phyloP scores from a whole-genome alignment of 1,140 invertebrate species.

The Papilio xuthus region DNA sequence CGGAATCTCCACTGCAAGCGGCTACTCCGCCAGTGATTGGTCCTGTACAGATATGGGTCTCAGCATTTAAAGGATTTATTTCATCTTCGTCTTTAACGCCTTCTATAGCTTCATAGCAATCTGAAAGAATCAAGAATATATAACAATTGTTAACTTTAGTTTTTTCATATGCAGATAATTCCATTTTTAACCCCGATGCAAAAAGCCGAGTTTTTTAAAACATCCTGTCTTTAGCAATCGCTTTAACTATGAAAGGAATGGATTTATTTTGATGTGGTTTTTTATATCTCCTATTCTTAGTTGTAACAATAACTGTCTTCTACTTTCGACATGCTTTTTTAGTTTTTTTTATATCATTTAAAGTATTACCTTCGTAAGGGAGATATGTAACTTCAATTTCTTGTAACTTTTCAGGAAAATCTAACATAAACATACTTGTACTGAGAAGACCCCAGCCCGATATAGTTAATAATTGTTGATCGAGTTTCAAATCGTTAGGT shows the following conservation, averaged over 20 bases:
- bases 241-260: not conserved
- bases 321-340: not conserved
- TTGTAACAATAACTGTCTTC: too few relatives aligned
- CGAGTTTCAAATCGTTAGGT: constrained; percentile 51
- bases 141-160: constrained; percentile 12
- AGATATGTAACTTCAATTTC: constrained; percentile 75
- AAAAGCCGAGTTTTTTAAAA: too few relatives aligned
- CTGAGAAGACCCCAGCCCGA: constrained; percentile 75
- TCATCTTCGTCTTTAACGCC: constrained; percentile 61
- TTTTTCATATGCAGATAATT: not conserved
- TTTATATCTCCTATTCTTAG: too few relatives aligned
- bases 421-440: constrained; percentile 64
- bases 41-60: constrained; percentile 84
- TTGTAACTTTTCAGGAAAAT: constrained; percentile 69
- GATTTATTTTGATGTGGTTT: not conserved
- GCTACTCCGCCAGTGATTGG: constrained; percentile 82
- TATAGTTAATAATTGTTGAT: constrained; percentile 53
- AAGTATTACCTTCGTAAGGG: constrained; percentile 63
- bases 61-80: constrained; percentile 66
- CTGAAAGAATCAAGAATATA: constrained; percentile 52
- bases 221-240: too few relatives aligned
- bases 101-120: constrained; percentile 72
- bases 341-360: not conserved
- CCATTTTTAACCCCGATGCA: not conserved
- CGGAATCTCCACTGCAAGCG: constrained; percentile 86